Conservation (phyloP, 2,113 vertebrate species). For the Eurystomus gularis region DNA sequence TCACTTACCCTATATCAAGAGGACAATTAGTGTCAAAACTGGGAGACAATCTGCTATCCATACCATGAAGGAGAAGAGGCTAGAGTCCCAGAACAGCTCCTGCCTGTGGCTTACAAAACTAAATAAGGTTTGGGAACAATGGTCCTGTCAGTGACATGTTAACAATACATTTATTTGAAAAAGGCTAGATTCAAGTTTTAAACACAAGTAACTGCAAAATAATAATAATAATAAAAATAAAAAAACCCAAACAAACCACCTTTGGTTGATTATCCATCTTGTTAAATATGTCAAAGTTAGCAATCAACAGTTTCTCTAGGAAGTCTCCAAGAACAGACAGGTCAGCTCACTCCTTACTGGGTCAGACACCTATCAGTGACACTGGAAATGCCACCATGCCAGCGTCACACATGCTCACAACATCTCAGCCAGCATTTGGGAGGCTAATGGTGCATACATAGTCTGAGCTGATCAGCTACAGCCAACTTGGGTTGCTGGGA, state of each 20-base stretch:
- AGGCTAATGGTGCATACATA: constrained; percentile 13
- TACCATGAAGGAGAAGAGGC: background rate
- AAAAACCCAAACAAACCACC: background rate
- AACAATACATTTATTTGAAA: constrained; percentile 55
- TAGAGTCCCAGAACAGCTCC: constrained; percentile 9
- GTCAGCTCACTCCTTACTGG: constrained; percentile 53
- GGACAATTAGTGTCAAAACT: constrained; percentile 31
- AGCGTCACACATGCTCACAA: constrained; percentile 41
- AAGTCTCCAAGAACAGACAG: constrained; percentile 43
- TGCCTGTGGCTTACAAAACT: constrained; percentile 14
- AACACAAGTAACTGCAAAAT: constrained; percentile 53
- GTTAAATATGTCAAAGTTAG: constrained; percentile 44
- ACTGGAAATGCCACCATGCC: constrained; percentile 39
- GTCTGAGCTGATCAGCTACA: constrained; percentile 8
- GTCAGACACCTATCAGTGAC: constrained; percentile 43
- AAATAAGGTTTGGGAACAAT: constrained; percentile 33
- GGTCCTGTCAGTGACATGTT: background rate
- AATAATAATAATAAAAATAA: constrained; percentile 2
- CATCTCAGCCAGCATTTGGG: constrained; percentile 60
- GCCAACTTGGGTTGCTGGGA: constrained; percentile 42
- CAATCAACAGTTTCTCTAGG: constrained; percentile 40
- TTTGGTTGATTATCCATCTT: constrained; percentile 56
- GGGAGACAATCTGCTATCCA: constrained; percentile 26
- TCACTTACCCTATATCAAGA: constrained; percentile 26
- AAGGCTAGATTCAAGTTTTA: constrained; percentile 57